Conservation (phyloP, 2,113 vertebrate genomes). For the Pluvianellus socialis region DNA sequence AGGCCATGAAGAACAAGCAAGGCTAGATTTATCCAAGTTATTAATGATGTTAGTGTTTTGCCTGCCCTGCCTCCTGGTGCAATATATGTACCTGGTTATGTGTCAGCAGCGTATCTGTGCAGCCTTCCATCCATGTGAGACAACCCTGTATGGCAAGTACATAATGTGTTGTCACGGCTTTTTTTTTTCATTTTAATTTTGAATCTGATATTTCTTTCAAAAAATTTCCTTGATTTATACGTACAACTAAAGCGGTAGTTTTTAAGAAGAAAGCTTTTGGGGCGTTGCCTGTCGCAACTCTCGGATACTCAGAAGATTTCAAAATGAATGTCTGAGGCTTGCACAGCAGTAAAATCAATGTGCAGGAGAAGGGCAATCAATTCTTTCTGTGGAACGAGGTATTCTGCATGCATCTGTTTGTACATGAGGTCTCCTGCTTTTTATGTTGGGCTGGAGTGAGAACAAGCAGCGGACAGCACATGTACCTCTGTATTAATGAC, state of each 20-base stretch:
- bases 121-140: background rate
- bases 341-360: background rate
- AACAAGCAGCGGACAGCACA: background rate
- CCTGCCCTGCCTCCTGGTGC: background rate
- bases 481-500: background rate
- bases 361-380: background rate
- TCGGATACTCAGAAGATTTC: background rate
- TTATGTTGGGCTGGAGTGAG: background rate
- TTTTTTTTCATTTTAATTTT: background rate
- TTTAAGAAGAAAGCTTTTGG: background rate
- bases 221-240: background rate
- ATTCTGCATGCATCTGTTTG: background rate
- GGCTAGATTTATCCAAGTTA: background rate
- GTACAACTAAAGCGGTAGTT: background rate
- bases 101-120: background rate
- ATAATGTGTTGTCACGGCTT: background rate
- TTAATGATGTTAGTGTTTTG: background rate
- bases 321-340: background rate
- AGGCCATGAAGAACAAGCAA: background rate
- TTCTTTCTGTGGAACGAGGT: background rate
- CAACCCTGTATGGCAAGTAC: background rate
- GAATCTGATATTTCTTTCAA: background rate
- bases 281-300: background rate
- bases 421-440: background rate
- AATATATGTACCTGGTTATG: rapidly evolving